Evolutionary conservation across 2,113 vertebrate species (phyloP).

Genomic region (Prolemur simus): DNA sequence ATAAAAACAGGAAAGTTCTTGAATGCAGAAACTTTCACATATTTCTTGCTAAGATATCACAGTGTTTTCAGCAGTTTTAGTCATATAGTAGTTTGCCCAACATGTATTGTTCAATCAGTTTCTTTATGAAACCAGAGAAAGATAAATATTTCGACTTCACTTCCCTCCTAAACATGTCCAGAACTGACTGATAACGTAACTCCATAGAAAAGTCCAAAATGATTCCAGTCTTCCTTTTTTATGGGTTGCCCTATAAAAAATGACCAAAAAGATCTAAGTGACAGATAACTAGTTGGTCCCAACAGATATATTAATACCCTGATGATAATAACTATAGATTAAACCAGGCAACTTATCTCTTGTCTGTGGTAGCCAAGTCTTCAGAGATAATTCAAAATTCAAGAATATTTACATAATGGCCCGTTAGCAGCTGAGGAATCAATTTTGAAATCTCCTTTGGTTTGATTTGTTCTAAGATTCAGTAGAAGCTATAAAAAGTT

Average conservation of each 20-base stretch:
- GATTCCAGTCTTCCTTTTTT: background rate
- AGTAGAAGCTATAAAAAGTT: slow-evolving; percentile 21
- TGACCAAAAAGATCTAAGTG: background rate
- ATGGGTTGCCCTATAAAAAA: background rate
- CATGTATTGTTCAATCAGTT: background rate
- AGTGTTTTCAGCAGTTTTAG: background rate
- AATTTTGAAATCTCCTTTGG: background rate
- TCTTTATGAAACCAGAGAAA: background rate
- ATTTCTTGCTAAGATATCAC: background rate
- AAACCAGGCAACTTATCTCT: background rate
- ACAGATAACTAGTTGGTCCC: background rate
- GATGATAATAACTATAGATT: background rate
- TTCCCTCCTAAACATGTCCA: background rate
- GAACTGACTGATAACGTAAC: background rate
- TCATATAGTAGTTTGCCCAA: background rate
- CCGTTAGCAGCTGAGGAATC: background rate
- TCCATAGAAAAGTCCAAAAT: background rate
- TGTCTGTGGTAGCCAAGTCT: background rate
- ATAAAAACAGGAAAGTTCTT: background rate
- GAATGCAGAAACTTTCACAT: background rate
- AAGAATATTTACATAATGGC: slow-evolving; percentile 11
- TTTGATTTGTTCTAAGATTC: slow-evolving; percentile 42
- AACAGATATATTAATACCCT: background rate
- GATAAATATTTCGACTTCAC: background rate
- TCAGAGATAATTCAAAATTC: background rate